Base-by-base conservation (phyloP, 2,888 invertebrate genomes). In the Sycophila texana region DNA sequence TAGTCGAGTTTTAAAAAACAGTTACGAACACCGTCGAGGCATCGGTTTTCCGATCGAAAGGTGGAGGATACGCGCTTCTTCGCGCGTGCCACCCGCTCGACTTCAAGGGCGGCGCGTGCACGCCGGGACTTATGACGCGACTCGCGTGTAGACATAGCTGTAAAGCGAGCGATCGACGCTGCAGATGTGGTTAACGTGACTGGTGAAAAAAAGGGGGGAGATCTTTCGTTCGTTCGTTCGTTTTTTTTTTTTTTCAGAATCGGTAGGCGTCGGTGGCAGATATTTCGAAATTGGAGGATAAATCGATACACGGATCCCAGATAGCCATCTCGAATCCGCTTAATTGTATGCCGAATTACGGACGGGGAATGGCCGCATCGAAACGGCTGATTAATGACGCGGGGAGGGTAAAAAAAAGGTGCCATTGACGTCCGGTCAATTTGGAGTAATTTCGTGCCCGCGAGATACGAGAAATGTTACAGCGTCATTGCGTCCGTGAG, bases 71-170 rank as follows among this genome's bases (percentile, higher is more conserved):
- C n/a, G 53, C 51, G 51, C 51, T 51, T 51, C 14, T 51, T 14
- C 13, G 20, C 65, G 63, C 57, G 63, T 51, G 74, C 57, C 61
- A 47, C 47, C 18, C 49, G 39, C 39, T 39, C 7, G 1, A 10
- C 1, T 39, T 39, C 39, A 39, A 39, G 39, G 53, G 53, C 22
- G 53, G 30, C n/a, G 51, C 51, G 13, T 51, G 53, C n/a, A 53
- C n/a, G 20, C 10, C 22, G 22, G 4, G 60, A 16, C 16, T 26
- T 5, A 53, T 5, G 20, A 7, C 22, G 22, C 14, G 60, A 16
- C 16, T 26, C 60, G 20, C 20, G 22, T 73, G 61, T 73, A 53
- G 73, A 63, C 73, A 68, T 72, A 74, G 73, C 66, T 68, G 74
- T 74, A 78, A 77, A 74, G 16, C 20, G 47, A 49, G 55, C n/a